Conservation (phyloP, 2,797 vertebrate genomes). For the Sebastes nivosus region DNA sequence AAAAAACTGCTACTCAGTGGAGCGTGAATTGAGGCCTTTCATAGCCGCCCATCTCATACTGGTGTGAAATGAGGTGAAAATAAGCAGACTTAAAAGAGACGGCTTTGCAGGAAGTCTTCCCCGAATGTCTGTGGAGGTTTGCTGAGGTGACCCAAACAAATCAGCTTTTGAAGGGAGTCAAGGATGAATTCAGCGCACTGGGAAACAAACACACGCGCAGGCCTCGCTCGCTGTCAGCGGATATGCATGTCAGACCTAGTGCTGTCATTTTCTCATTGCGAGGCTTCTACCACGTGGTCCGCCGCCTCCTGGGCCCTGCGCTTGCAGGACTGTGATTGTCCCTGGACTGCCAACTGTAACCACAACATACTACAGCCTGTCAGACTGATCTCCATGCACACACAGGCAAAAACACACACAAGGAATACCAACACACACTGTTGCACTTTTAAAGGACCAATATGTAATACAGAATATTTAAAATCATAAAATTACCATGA, state of each 20-base stretch:
- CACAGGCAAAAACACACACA: background rate
- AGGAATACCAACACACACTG: background rate
- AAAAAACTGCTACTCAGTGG: conserved; percentile 62
- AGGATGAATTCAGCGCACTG: conserved; percentile 61
- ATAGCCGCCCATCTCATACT: conserved; percentile 72
- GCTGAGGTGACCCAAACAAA: conserved; percentile 79
- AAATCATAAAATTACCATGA: too few species aligned
- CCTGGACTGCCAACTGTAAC: conserved; percentile 48
- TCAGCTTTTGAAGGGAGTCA: conserved; percentile 78
- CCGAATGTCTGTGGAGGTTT: conserved; percentile 67
- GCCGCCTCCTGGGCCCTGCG: conserved; percentile 38
- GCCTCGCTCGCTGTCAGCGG: conserved; percentile 55
- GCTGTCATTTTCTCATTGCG: conserved; percentile 44
- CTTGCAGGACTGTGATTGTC: conserved; percentile 26
- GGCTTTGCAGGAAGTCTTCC: conserved; percentile 68
- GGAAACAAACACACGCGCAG: conserved; percentile 58
- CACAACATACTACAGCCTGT: conserved; percentile 45
- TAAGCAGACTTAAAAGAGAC: conserved; percentile 76
- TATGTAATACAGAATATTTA: too few species aligned
- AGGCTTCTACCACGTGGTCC: conserved; percentile 44
- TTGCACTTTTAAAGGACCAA: background rate
- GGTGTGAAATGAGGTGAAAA: conserved; percentile 82
- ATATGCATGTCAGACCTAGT: conserved; percentile 60
- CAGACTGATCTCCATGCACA: conserved; percentile 24
- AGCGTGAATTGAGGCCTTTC: conserved; percentile 76